A percentile compares a stretch with the other conserved stretches of the same genome.
These are phyloP conservation scores for Cirrhinus mrigala DNA, from an alignment of 2,797 vertebrate species.

Conservation along the genomic window DNA sequence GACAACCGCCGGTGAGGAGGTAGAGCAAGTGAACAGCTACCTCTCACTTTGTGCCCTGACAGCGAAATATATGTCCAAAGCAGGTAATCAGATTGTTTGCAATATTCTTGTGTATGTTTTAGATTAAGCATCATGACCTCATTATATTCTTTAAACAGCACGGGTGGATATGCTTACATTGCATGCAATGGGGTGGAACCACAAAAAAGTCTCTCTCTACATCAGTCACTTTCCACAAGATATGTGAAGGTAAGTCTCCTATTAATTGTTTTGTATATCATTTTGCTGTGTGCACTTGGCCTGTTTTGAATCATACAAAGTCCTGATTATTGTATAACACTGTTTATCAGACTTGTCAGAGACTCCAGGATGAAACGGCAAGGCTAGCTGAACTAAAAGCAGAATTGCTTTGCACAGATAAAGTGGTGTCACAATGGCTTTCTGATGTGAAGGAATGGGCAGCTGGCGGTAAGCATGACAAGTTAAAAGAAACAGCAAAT, in stretches of 20 bases:
- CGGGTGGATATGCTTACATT: too few relatives aligned
- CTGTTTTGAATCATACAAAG: not conserved
- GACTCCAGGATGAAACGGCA: not conserved
- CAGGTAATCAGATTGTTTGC: too few relatives aligned
- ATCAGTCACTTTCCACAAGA: slow-evolving; percentile 13
- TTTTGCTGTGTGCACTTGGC: not conserved
- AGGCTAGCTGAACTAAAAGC: slow-evolving; percentile 23
- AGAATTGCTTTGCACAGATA: slow-evolving; percentile 5
- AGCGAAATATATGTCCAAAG: too few relatives aligned
- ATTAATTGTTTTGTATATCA: not conserved
- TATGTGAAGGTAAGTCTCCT: slow-evolving; percentile 13
- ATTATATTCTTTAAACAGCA: too few relatives aligned
- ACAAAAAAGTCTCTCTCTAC: slow-evolving; percentile 4
- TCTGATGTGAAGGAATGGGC: slow-evolving; percentile 34
- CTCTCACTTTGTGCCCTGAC: too few relatives aligned
- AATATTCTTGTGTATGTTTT: too few relatives aligned
- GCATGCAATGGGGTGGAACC: too few relatives aligned
- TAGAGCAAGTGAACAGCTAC: too few relatives aligned
- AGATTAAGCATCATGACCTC: too few relatives aligned
- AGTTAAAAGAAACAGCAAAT: too few relatives aligned
- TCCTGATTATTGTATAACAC: slow-evolving; percentile 10
- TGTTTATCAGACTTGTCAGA: slow-evolving; percentile 20
- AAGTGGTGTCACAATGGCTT: slow-evolving; percentile 5
- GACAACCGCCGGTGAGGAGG: too few relatives aligned
- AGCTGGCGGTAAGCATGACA: slow-evolving; percentile 1